Conservation (phyloP, 2,113 vertebrate species). For the Oreotragus oreotragus region DNA sequence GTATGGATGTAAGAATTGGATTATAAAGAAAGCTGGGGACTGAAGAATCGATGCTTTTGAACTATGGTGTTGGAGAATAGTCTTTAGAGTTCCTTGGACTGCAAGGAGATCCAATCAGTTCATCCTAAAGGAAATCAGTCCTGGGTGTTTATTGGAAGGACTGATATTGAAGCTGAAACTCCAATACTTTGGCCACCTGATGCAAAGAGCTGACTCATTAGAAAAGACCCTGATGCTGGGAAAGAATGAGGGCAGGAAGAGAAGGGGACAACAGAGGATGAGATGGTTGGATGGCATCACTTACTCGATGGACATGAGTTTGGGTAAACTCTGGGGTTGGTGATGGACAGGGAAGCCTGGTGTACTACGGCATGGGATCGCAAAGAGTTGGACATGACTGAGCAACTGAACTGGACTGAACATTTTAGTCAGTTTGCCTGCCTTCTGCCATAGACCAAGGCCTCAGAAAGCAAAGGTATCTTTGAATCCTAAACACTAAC, state of each 20-base stretch:
- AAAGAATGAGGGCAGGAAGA: neutral
- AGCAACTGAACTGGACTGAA: neutral
- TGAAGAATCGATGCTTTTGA: neutral
- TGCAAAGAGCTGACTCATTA: neutral
- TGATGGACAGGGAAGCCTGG: neutral
- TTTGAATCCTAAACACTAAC: neutral
- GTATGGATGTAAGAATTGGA: neutral
- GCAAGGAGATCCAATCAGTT: neutral
- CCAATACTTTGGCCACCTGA: neutral
- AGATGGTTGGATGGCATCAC: neutral
- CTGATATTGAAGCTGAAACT: neutral
- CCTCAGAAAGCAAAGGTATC: neutral
- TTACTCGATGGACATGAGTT: accelerated
- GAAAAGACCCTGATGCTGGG: neutral
- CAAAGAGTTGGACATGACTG: accelerated
- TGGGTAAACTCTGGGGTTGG: neutral
- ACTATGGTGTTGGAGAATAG: neutral
- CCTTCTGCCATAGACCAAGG: neutral
- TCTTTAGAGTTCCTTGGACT: neutral
- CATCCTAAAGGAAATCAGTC: neutral
- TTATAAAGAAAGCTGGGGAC: neutral
- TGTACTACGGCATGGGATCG: accelerated
- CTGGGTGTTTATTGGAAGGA: neutral
- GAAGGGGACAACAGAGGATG: neutral
- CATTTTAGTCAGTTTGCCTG: neutral